Evolutionary conservation across 2,888 invertebrate genomes (phyloP), one percentile per base, ranked within the genome.

Genomic region (Neoascia interrupta): DNA sequence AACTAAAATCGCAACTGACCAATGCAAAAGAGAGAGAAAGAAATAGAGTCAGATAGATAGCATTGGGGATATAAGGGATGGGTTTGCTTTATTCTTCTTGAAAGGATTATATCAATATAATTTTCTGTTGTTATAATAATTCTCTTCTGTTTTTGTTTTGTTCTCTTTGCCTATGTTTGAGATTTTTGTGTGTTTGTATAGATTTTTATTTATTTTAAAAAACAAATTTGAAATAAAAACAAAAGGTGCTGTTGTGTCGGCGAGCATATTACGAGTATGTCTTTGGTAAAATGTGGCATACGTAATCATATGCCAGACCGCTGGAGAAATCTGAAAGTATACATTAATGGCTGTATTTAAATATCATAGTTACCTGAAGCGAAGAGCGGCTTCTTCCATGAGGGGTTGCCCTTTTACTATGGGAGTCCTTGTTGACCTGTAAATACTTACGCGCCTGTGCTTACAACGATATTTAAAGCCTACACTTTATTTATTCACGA

Each of bases 191-290:
- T 21, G 37, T 41, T 47, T 61, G 39, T 31, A 68, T 68, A 66
- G 54, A 68, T 73, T 73, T 66, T 56, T 61, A 68, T 73, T 79
- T 66, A 66, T 73, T 73, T 79, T 61, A 11, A 41, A 61, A 54
- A 49, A 60, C 58, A 53, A 72, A 79, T 79, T 79, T 79, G 79
- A 79, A 79, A 79, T 79, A 54, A 73, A 73, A 79, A 73, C 79
- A 73, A 79, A 60, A 61, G 41, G 73, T 79, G 79, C 68, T 56
- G 66, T 51, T 47, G 56, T 66, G 66, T 53, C 21, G 53, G 47
- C 15, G 47, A 60, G 43, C 39, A 51, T 49, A 63, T 68, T n/a
- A 16, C 15, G 54, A 31, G 39, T 28, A 61, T 49, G 60, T 37
- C 47, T 49, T 49, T 1, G 34, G 34, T 53, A 16, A 18, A 21